phyloP scores from a whole-genome alignment of 2,113 vertebrate genomes.

The Limnothrissa miodon region DNA sequence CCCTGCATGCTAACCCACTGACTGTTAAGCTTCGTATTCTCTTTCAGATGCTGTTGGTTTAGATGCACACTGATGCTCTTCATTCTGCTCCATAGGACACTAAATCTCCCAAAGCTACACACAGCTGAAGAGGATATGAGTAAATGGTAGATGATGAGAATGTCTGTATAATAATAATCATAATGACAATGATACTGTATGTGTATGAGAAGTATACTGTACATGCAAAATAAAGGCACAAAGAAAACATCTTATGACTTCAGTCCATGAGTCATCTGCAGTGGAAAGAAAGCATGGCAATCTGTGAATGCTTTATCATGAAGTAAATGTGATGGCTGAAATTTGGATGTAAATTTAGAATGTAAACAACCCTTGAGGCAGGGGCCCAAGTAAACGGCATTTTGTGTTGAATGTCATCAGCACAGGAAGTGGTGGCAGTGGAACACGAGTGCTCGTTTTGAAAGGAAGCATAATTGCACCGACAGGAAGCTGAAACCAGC shows the following conservation, averaged over 20 bases:
- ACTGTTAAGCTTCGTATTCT: background rate
- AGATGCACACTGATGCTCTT: background rate
- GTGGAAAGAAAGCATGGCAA: background rate
- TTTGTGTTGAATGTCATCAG: background rate
- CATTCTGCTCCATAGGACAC: background rate
- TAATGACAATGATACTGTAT: background rate
- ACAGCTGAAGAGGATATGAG: background rate
- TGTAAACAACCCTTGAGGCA: background rate
- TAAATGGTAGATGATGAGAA: background rate
- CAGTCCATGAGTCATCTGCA: background rate
- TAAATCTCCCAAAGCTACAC: background rate
- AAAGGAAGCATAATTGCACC: slow-evolving; percentile 42
- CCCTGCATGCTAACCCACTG: background rate
- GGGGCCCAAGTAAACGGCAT: background rate
- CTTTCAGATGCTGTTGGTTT: background rate
- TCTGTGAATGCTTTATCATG: background rate
- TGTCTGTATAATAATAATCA: background rate
- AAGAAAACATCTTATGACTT: background rate
- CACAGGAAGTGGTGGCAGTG: slow-evolving; percentile 46
- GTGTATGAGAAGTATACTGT: background rate
- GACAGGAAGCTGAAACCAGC: slow-evolving; percentile 41
- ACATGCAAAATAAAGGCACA: background rate
- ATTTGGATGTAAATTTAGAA: background rate
- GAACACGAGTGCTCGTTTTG: slow-evolving; percentile 10
- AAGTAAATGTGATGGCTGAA: background rate